These are phyloP conservation scores for Radopholus similis DNA, from an alignment of 1,140 invertebrate species.

Conservation along the genomic window DNA sequence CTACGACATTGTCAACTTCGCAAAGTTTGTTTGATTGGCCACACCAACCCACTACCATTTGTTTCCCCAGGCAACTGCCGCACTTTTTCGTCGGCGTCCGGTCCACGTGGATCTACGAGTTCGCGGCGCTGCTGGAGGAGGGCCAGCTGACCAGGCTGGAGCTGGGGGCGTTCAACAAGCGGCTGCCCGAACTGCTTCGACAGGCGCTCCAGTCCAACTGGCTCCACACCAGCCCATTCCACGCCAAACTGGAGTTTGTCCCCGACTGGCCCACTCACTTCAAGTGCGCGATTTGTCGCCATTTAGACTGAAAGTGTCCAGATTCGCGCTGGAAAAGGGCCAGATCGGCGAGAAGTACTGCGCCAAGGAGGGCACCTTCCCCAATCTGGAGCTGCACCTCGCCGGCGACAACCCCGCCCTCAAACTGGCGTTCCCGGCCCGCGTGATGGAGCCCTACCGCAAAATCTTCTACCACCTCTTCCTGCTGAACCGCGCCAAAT, in stretches of 20 bases:
- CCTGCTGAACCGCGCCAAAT: conserved; percentile 18
- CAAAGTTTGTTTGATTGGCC: conserved; percentile 13
- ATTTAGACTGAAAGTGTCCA: neutral
- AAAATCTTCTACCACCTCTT: conserved; percentile 20
- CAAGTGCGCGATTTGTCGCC: neutral
- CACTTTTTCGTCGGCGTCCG: conserved; percentile 31
- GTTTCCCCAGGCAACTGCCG: conserved; percentile 21
- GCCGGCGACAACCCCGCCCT: conserved; percentile 5
- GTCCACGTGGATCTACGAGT: conserved; percentile 29
- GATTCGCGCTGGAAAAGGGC: neutral
- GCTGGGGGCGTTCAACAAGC: neutral
- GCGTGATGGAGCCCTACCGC: conserved; percentile 21
- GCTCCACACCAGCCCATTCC: neutral
- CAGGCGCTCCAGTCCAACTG: neutral
- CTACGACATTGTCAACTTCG: conserved; percentile 28
- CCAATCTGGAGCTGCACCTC: conserved; percentile 11
- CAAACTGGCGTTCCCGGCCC: conserved; percentile 23
- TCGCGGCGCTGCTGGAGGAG: conserved; percentile 16
- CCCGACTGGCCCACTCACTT: neutral
- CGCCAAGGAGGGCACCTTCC: neutral
- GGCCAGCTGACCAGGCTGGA: neutral
- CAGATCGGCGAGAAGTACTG: neutral
- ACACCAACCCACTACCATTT: neutral
- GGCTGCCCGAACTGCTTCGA: neutral
- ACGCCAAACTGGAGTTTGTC: neutral